Evolutionary conservation across 2,888 invertebrate genomes (phyloP), one percentile per base, ranked within the genome.

Genomic region (Phyllotreta cruciferae): DNA sequence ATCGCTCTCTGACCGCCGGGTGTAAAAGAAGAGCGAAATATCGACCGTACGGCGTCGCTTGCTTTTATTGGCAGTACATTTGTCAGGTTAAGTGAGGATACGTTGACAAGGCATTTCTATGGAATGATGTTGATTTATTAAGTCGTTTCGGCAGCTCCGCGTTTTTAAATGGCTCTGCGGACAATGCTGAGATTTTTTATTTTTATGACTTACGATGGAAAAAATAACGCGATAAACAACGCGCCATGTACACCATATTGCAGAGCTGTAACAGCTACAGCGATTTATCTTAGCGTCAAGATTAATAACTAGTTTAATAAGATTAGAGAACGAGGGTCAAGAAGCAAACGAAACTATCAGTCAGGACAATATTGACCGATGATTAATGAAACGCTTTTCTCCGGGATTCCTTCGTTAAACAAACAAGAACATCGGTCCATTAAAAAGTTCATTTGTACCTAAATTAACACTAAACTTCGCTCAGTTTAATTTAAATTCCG

Each of bases 31-130:
- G 56, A 55, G 44, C 49, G 42, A 41, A 44, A 10, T 13, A 39
- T 11, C 24, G 10, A 35, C 36, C 38, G 41, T 14, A 13, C 7
- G 42, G 13, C 37, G 41, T 55, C 64, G 62, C 52, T 60, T 66
- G 56, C 67, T 71, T 69, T 71, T 69, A 72, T 70, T 67, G 71
- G 67, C 71, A 72, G 69, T 66, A 71, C 71, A 72, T 73, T 72
- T 70, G 72, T 73, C 72, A 72, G 69, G 67, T 70, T 67, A 64
- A 68, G 66, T 68, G 70, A 63, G 70, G 75, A 72, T 71, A 71
- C 70, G 75, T 73, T 75, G 75, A 75, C 75, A 74, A 71, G 71
- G 70, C 72, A 70, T 71, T 72, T 73, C 73, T 71, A 73, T 74
- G 70, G 71, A 71, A 66, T 70, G 70, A 64, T 66, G 68, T 35